Conservation (phyloP, 2,113 vertebrate genomes). For the Thomomys bottae region DNA sequence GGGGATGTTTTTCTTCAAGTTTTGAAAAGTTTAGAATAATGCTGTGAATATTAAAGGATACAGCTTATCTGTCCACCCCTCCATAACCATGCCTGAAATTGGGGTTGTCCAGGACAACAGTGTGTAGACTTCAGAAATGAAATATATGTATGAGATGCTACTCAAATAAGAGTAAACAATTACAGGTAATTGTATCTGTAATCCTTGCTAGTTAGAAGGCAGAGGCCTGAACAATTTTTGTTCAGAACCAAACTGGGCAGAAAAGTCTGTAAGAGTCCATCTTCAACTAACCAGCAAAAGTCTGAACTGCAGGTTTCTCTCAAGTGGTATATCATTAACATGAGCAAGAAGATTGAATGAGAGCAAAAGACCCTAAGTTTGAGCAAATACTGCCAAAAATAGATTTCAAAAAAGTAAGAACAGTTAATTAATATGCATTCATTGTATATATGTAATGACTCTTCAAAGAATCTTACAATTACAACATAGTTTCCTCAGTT, state of each 20-base stretch:
- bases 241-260: no score
- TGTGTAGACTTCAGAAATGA: background rate
- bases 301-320: no score
- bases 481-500: background rate
- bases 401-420: background rate
- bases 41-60: background rate
- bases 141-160: background rate
- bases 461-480: background rate
- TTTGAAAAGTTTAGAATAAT: background rate
- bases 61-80: background rate
- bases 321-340: no score
- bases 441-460: background rate
- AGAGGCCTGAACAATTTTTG: no score
- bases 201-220: no score
- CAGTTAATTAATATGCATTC: background rate
- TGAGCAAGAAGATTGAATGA: no score
- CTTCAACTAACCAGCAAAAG: no score
- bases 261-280: no score
- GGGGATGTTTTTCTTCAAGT: background rate
- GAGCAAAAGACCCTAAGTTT: no score
- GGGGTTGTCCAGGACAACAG: background rate
- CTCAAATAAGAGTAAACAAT: background rate
- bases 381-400: no score
- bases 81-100: background rate
- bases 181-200: no score